Conservation (phyloP, 1,140 invertebrate species). For the Drosophila varians region DNA sequence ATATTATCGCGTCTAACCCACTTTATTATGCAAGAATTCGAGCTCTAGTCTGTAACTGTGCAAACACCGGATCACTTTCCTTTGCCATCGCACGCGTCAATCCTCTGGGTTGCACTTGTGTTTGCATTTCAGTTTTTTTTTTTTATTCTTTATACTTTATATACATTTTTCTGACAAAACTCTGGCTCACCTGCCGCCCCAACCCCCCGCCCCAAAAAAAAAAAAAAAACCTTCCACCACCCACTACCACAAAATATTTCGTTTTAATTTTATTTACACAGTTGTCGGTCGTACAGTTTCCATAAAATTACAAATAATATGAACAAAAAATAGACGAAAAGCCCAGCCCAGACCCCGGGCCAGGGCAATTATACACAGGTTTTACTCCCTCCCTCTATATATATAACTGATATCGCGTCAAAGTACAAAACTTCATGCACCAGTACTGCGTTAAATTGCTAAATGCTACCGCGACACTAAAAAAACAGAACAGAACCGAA, state of each 20-base stretch:
- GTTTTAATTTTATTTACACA: conserved; percentile 77
- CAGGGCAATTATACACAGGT: conserved; percentile 59
- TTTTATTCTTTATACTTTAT: conserved; percentile 26
- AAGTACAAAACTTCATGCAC: conserved; percentile 80
- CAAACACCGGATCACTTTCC: conserved; percentile 60
- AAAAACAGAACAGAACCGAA: conserved; percentile 37
- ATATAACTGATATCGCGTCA: conserved; percentile 72
- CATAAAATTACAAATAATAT: conserved; percentile 75
- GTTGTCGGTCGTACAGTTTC: conserved; percentile 74
- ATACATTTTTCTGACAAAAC: conserved; percentile 25
- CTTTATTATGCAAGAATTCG: conserved; percentile 65
- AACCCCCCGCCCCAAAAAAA: too few relatives aligned
- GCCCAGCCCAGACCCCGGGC: conserved; percentile 21
- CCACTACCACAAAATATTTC: conserved; percentile 25
- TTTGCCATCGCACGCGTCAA: conserved; percentile 47
- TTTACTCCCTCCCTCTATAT: conserved; percentile 25
- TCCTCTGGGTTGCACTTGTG: conserved; percentile 63
- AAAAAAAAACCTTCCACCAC: neutral
- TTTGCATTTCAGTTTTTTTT: conserved; percentile 62
- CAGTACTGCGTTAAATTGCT: conserved; percentile 80
- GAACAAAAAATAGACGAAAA: conserved; percentile 49
- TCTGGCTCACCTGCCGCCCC: conserved; percentile 2
- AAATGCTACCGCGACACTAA: conserved; percentile 74
- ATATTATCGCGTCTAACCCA: conserved; percentile 64
- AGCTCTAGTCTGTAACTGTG: conserved; percentile 64